A percentile compares a stretch with the other conserved stretches of the same genome.
Evolutionary conservation across 2,797 vertebrate genomes (phyloP).

Genomic region (Spea hammondii): DNA sequence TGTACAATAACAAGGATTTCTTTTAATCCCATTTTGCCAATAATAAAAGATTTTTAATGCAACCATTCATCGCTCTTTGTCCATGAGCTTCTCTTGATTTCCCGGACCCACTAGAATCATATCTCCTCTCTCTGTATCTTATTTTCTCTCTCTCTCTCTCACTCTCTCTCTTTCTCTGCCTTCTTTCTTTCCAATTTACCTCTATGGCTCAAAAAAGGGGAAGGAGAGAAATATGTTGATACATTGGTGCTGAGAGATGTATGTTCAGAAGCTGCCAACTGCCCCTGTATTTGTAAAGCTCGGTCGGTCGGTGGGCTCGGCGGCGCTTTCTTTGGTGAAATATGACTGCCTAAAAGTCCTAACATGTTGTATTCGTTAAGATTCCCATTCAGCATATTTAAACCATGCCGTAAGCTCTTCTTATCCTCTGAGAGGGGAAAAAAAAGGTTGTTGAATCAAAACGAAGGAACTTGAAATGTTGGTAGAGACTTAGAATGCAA

Average conservation of each 20-base stretch:
- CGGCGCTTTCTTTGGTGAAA: conserved; percentile 39
- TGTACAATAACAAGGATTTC: too few species aligned
- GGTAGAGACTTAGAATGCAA: too few species aligned
- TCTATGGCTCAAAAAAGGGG: neutral
- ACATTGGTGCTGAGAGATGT: conserved; percentile 22
- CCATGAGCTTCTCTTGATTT: too few species aligned
- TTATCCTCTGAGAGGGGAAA: conserved; percentile 16
- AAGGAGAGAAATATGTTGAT: neutral
- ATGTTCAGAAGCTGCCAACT: neutral
- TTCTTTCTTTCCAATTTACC: neutral
- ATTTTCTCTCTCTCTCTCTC: too few species aligned
- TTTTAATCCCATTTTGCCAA: too few species aligned
- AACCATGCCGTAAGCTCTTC: conserved; percentile 54
- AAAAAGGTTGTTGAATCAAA: neutral
- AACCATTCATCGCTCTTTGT: too few species aligned
- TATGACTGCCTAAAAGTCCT: conserved; percentile 54
- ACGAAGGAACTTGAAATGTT: too few species aligned
- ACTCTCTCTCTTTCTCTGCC: too few species aligned
- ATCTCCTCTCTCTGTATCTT: too few species aligned
- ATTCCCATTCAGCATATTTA: conserved; percentile 56
- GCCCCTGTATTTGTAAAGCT: neutral
- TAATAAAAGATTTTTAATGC: too few species aligned
- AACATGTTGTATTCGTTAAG: conserved; percentile 63
- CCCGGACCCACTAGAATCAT: too few species aligned
- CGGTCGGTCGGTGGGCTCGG: neutral